Percentiles rank a stretch among this genome's conserved stretches.
Conservation (phyloP, 2,113 vertebrate species). For the Diadophis punctatus region DNA sequence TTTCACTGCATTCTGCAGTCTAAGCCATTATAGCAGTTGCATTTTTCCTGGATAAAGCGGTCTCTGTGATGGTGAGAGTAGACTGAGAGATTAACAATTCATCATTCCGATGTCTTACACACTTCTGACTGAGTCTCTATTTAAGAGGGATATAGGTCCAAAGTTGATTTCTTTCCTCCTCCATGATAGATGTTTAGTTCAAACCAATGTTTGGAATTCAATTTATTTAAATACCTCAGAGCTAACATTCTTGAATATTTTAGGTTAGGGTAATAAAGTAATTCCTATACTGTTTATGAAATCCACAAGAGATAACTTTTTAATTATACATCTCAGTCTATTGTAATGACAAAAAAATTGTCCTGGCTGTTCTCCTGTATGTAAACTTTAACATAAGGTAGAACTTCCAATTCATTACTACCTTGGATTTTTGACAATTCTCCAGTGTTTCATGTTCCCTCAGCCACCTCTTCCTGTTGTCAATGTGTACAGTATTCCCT, state of each 20-base stretch:
- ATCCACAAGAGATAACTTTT: not conserved
- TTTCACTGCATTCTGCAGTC: not conserved
- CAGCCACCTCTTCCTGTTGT: not conserved
- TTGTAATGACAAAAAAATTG: not conserved
- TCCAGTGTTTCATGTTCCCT: not conserved
- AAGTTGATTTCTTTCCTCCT: not conserved
- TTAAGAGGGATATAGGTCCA: not conserved
- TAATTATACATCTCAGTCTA: not conserved
- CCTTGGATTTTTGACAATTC: not conserved
- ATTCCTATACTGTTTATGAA: not conserved
- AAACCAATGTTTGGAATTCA: not conserved
- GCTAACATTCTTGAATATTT: not conserved
- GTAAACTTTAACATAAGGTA: not conserved
- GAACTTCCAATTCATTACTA: not conserved
- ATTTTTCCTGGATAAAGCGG: not conserved
- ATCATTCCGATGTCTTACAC: not conserved
- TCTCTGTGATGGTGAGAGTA: not conserved
- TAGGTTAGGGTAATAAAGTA: not conserved
- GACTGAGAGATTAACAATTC: not conserved
- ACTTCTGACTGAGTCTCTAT: not conserved
- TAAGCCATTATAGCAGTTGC: not conserved
- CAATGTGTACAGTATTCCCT: not conserved
- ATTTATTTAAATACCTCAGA: not conserved
- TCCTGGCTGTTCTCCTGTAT: not conserved
- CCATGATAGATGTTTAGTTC: not conserved